Percentiles rank a stretch among this genome's conserved stretches.
Conservation (phyloP, 2,888 invertebrate genomes). For the Trissonchulus latispiculum region DNA sequence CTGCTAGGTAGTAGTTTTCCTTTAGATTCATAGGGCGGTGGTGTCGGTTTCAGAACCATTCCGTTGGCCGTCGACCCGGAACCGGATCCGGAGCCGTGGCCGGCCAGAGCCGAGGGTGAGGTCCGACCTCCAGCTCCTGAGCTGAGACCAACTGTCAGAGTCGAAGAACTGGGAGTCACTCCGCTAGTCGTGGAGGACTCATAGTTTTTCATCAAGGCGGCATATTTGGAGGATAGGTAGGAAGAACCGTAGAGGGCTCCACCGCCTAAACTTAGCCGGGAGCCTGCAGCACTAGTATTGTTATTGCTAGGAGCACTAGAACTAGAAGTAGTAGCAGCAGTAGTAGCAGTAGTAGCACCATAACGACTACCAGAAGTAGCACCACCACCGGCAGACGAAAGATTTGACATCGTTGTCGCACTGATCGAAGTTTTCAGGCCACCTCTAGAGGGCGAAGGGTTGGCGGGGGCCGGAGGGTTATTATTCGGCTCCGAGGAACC, state of each 20-base stretch:
- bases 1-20: conserved; percentile 1
- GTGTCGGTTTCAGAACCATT: not conserved
- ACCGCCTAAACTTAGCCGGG: no score
- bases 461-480: no score
- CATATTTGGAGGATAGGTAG: not conserved
- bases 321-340: not conserved
- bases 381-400: not conserved
- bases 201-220: not conserved
- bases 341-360: not conserved
- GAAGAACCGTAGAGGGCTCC: not conserved
- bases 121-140: no score
- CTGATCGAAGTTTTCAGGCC: no score
- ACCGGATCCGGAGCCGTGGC: no score
- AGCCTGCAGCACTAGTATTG: not conserved
- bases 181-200: no score
- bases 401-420: no score
- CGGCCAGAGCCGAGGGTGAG: no score
- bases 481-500: no score
- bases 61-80: not conserved
- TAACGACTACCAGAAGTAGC: not conserved
- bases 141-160: no score
- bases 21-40: not conserved
- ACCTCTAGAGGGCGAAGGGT: no score
- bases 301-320: not conserved
- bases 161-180: no score